These are phyloP conservation scores for Metacarcinus magister DNA, from an alignment of 2,888 invertebrate species.

Conservation along the genomic window DNA sequence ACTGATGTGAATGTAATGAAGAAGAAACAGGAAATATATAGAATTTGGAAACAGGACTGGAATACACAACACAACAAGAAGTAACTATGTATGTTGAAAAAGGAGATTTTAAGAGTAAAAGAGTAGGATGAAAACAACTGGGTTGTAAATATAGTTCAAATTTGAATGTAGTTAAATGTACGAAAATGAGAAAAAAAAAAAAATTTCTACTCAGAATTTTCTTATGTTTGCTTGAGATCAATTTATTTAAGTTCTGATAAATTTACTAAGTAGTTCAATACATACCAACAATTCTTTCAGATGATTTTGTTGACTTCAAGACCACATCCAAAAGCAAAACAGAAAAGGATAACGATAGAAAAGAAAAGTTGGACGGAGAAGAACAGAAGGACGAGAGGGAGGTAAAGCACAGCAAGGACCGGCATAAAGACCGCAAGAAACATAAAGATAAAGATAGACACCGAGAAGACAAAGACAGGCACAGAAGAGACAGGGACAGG, in stretches of 20 bases:
- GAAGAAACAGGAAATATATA: no score
- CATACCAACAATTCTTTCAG: slow-evolving; percentile 38
- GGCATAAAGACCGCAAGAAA: not conserved
- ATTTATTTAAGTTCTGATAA: not conserved
- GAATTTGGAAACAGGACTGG: no score
- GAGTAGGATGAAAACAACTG: no score
- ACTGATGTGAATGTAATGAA: no score
- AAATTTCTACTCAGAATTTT: not conserved
- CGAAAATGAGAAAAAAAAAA: no score
- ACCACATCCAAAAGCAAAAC: not conserved
- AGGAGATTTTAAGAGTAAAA: no score
- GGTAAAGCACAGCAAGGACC: slow-evolving; percentile 47
- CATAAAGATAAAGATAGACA: slow-evolving; percentile 59
- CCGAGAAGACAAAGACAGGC: slow-evolving; percentile 52
- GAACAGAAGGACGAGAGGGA: slow-evolving; percentile 46
- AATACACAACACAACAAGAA: no score
- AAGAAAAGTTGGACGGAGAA: not conserved
- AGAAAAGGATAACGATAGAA: slow-evolving; percentile 43
- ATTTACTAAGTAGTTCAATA: not conserved
- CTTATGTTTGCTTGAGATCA: not conserved
- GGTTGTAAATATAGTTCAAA: no score
- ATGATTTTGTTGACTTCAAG: slow-evolving; percentile 59
- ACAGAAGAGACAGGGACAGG: not conserved
- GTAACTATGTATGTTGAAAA: no score
- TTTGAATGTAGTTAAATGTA: no score